A percentile compares a stretch with the other conserved stretches of the same genome.
Evolutionary conservation across 2,113 vertebrate genomes (phyloP).

Genomic region (Scytalopus superciliaris): DNA sequence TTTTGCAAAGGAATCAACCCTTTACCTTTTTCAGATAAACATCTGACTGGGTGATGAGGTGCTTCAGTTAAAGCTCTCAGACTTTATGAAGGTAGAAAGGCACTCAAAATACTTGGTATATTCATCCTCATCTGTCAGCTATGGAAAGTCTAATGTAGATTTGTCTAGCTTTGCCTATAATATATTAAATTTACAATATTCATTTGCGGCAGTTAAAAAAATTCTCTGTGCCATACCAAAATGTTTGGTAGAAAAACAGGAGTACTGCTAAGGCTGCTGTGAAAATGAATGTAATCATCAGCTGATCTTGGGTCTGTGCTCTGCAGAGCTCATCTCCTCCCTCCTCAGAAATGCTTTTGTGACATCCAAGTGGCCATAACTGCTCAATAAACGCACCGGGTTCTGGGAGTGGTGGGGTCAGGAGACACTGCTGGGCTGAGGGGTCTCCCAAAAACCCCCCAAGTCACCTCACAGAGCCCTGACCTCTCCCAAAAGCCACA

Average conservation of each 20-base stretch:
- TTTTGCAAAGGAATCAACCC: conserved; percentile 45
- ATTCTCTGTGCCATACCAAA: conserved; percentile 24
- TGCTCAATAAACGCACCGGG: background rate
- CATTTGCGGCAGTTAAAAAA: conserved; percentile 26
- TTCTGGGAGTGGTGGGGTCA: background rate
- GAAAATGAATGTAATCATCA: background rate
- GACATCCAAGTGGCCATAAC: background rate
- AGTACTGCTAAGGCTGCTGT: conserved; percentile 31
- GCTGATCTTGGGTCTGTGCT: background rate
- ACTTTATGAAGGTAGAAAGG: conserved; percentile 72
- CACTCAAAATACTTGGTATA: conserved; percentile 66
- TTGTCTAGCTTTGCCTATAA: conserved; percentile 30
- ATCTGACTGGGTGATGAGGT: conserved; percentile 21
- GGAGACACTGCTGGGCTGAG: background rate
- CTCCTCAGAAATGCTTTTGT: background rate
- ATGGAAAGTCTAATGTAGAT: background rate
- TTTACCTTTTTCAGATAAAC: conserved; percentile 22
- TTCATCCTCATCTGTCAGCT: conserved; percentile 53
- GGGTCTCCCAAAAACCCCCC: background rate
- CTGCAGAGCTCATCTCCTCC: background rate
- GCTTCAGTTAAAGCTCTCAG: conserved; percentile 76
- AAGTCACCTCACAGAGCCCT: background rate
- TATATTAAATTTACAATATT: conserved; percentile 40
- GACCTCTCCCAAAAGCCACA: background rate
- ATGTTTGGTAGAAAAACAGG: conserved; percentile 9